These are phyloP conservation scores for Adelges cooleyi DNA, from an alignment of 1,140 invertebrate species.

Conservation along the genomic window DNA sequence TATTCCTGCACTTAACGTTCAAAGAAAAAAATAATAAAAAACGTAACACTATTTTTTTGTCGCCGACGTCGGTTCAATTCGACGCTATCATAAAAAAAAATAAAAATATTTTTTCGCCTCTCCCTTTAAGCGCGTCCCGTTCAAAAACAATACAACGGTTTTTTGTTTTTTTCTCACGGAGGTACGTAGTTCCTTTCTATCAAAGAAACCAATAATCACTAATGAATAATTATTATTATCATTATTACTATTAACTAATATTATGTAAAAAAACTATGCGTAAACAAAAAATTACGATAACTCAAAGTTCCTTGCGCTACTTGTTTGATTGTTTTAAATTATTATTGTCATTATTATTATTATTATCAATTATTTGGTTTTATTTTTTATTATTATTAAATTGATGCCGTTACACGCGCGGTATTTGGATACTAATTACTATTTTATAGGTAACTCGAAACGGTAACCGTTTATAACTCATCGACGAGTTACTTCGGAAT, in stretches of 20 bases:
- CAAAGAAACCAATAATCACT: background rate
- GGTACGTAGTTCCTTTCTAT: slow-evolving; percentile 25
- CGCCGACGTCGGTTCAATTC: background rate
- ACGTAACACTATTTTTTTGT: background rate
- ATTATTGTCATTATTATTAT: background rate
- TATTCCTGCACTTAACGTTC: background rate
- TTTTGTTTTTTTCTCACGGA: background rate
- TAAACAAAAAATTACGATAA: slow-evolving; percentile 27
- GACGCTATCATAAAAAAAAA: no score
- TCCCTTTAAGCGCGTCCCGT: background rate
- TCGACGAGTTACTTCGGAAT: background rate
- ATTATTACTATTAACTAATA: no score
- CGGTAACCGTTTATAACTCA: background rate
- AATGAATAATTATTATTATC: background rate
- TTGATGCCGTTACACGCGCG: background rate
- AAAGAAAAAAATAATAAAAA: background rate
- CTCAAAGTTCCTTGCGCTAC: slow-evolving; percentile 25
- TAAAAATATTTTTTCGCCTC: background rate
- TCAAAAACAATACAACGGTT: background rate
- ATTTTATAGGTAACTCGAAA: slow-evolving; percentile 5
- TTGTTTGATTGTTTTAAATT: slow-evolving; percentile 18
- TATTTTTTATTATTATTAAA: slow-evolving; percentile 13
- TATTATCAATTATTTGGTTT: slow-evolving; percentile 9
- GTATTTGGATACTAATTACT: slow-evolving; percentile 14
- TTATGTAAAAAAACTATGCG: slow-evolving; percentile 16